Percentiles rank a stretch among this genome's conserved stretches.
Evolutionary conservation across 2,888 invertebrate species (phyloP).

Genomic region (Protophormia terraenovae): DNA sequence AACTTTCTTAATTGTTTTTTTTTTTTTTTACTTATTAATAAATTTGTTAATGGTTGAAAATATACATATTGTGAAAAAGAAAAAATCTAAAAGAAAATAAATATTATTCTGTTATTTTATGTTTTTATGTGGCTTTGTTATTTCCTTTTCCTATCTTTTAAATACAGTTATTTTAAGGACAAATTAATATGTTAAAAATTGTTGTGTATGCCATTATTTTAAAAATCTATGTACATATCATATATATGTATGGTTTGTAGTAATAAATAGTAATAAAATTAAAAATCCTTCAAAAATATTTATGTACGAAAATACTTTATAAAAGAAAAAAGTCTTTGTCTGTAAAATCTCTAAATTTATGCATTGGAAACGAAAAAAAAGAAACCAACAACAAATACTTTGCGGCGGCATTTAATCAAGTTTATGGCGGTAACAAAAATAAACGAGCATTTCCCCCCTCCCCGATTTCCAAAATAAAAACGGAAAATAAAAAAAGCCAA

Average conservation of each 20-base stretch:
- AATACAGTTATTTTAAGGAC: neutral
- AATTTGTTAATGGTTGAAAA: too few relatives aligned
- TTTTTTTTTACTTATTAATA: too few relatives aligned
- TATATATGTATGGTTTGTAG: neutral
- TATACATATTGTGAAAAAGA: too few relatives aligned
- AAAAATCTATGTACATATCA: slow-evolving; percentile 15
- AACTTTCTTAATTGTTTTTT: too few relatives aligned
- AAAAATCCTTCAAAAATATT: neutral
- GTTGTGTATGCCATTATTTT: neutral
- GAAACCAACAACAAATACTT: slow-evolving; percentile 63
- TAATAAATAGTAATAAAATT: slow-evolving; percentile 52
- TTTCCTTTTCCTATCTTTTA: neutral
- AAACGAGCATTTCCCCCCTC: slow-evolving; percentile 41
- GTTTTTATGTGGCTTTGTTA: neutral
- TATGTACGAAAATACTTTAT: neutral
- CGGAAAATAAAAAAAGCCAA: neutral
- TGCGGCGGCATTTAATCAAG: slow-evolving; percentile 77
- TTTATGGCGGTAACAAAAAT: slow-evolving; percentile 73
- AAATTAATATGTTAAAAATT: slow-evolving; percentile 15
- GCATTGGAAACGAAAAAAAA: slow-evolving; percentile 69
- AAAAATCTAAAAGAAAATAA: too few relatives aligned
- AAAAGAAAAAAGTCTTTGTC: slow-evolving; percentile 56
- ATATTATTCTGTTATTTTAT: too few relatives aligned
- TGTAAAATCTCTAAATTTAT: slow-evolving; percentile 73
- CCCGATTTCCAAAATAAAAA: neutral